Conservation (phyloP, 2,888 invertebrate species). For the Muschampia plurimacula region DNA sequence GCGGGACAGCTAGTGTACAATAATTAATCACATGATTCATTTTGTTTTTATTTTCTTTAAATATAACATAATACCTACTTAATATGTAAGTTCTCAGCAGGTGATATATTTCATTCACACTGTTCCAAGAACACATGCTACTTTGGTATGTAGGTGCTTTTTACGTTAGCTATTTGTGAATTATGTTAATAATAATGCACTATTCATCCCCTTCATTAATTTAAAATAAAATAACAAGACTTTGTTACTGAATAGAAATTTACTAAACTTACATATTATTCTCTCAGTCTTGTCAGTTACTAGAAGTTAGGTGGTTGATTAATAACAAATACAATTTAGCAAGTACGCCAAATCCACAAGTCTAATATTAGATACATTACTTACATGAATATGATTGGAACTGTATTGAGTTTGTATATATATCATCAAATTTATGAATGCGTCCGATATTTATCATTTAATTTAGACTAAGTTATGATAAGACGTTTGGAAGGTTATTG, state of each 20-base stretch:
- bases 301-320: not conserved
- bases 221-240: too few species aligned
- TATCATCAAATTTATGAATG: constrained; percentile 55
- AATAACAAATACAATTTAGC: not conserved
- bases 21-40: too few species aligned
- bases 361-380: not conserved
- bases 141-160: too few species aligned
- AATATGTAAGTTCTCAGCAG: too few species aligned
- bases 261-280: not conserved
- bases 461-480: constrained; percentile 71
- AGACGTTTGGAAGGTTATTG: constrained; percentile 78
- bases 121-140: too few species aligned
- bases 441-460: constrained; percentile 75
- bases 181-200: too few species aligned
- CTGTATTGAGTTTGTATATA: constrained; percentile 8
- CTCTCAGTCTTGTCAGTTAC: not conserved
- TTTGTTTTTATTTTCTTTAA: too few species aligned
- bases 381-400: constrained; percentile 14
- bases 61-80: too few species aligned
- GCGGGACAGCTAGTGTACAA: too few species aligned
- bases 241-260: not conserved
- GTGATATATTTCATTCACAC: too few species aligned
- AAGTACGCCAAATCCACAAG: not conserved
- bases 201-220: too few species aligned
- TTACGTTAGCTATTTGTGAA: too few species aligned